A percentile compares a stretch with the other conserved stretches of the same genome.
phyloP scores from a whole-genome alignment of 2,797 vertebrate species.

The Poecilia gillii region DNA sequence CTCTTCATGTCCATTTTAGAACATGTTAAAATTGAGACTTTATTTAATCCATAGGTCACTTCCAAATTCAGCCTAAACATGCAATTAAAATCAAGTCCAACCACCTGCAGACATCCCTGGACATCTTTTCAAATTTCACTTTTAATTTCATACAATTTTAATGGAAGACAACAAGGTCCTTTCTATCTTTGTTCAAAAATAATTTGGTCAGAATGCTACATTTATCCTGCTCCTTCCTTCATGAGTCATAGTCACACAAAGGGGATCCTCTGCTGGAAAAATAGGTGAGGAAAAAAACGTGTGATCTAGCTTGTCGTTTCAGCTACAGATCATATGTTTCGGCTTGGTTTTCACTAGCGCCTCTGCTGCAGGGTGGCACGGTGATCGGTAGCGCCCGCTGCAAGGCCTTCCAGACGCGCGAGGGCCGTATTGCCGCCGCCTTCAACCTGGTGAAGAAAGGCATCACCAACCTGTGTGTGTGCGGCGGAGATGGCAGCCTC shows the following conservation, averaged over 20 bases:
- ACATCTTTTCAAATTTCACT: background rate
- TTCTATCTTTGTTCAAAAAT: background rate
- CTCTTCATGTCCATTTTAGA: background rate
- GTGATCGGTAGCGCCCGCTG: slow-evolving; percentile 95
- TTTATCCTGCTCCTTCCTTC: background rate
- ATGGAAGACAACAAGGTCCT: background rate
- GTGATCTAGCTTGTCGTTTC: background rate
- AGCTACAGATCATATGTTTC: background rate
- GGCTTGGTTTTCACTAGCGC: background rate
- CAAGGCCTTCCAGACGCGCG: slow-evolving; percentile 88
- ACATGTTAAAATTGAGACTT: background rate
- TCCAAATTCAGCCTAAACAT: background rate
- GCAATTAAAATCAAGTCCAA: background rate
- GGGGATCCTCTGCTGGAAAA: background rate
- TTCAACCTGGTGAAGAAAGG: slow-evolving; percentile 90
- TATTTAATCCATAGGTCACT: background rate
- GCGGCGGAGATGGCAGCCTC: slow-evolving; percentile 95
- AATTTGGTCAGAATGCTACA: background rate
- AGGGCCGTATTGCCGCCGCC: slow-evolving; percentile 87
- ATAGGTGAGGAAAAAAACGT: background rate
- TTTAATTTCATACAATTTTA: background rate
- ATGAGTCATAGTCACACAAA: background rate
- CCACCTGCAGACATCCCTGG: background rate
- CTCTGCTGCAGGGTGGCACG: slow-evolving; percentile 87
- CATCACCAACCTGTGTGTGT: slow-evolving; percentile 96